Conservation (phyloP, 2,113 vertebrate species). For the Phylloscopus trochilus region DNA sequence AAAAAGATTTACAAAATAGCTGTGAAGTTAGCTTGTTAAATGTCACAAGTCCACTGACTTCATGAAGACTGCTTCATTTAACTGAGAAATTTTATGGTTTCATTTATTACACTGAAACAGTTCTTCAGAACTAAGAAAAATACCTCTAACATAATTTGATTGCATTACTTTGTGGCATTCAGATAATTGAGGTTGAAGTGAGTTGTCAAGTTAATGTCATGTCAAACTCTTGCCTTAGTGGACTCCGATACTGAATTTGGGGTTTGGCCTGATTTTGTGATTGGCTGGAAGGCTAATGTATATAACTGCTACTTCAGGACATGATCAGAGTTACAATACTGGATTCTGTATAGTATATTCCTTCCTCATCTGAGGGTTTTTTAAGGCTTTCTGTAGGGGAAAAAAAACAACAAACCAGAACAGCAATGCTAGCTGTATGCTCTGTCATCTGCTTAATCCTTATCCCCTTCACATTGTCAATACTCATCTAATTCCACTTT, state of each 20-base stretch:
- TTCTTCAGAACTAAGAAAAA: conserved; percentile 2
- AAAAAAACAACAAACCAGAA: not conserved
- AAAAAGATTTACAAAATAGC: not conserved
- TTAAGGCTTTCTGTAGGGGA: conserved; percentile 15
- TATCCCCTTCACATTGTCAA: conserved; percentile 94
- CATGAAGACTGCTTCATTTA: not conserved
- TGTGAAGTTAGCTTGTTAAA: not conserved
- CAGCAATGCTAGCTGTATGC: conserved; percentile 60
- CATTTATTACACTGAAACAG: not conserved
- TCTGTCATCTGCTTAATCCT: conserved; percentile 88
- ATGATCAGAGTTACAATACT: not conserved
- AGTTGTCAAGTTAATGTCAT: conserved; percentile 28
- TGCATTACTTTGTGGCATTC: not conserved
- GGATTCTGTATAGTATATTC: not conserved
- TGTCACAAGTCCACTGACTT: not conserved
- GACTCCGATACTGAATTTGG: not conserved
- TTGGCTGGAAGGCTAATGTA: not conserved
- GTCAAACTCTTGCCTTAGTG: not conserved
- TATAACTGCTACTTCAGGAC: conserved; percentile 22
- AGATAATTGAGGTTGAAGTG: conserved; percentile 24
- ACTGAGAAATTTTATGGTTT: not conserved
- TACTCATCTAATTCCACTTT: conserved; percentile 99
- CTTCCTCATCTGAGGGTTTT: conserved; percentile 6
- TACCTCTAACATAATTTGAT: not conserved
- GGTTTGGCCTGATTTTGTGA: not conserved